These are phyloP conservation scores for Varroa destructor DNA, from an alignment of 1,140 invertebrate genomes.

Conservation along the genomic window DNA sequence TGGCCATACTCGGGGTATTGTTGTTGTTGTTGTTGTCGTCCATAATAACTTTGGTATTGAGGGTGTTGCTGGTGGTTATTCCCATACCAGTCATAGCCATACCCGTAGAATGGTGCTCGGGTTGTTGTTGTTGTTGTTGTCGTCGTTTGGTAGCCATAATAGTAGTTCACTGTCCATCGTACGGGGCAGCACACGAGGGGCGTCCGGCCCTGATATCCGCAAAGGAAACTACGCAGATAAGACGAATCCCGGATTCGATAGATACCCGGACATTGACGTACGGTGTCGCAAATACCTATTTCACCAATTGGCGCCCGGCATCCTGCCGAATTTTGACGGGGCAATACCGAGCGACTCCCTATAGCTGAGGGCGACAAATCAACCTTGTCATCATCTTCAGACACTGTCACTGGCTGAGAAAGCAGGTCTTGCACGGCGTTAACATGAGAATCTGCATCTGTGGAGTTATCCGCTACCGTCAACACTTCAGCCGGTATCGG, in stretches of 20 bases:
- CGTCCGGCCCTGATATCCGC: neutral
- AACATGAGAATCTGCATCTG: constrained; percentile 6
- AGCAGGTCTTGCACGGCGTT: constrained; percentile 7
- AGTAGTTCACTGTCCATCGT: constrained; percentile 28
- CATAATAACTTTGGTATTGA: constrained; percentile 3
- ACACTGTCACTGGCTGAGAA: neutral
- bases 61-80: neutral
- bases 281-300: neutral
- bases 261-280: constrained; percentile 21
- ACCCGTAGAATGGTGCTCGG: constrained; percentile 1
- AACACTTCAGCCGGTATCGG: constrained; percentile 15
- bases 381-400: neutral
- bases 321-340: neutral
- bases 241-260: constrained; percentile 7
- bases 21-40: neutral
- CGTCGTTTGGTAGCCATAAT: neutral
- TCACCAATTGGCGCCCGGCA: neutral
- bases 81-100: neutral
- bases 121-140: neutral
- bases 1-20: neutral
- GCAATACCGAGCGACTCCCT: constrained; percentile 2
- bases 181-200: constrained; percentile 20
- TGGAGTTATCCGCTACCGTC: constrained; percentile 7
- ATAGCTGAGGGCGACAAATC: constrained; percentile 7
- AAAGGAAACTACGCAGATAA: constrained; percentile 7